Conservation (phyloP, 2,113 vertebrate genomes). For the Psammodynastes pulverulentus region DNA sequence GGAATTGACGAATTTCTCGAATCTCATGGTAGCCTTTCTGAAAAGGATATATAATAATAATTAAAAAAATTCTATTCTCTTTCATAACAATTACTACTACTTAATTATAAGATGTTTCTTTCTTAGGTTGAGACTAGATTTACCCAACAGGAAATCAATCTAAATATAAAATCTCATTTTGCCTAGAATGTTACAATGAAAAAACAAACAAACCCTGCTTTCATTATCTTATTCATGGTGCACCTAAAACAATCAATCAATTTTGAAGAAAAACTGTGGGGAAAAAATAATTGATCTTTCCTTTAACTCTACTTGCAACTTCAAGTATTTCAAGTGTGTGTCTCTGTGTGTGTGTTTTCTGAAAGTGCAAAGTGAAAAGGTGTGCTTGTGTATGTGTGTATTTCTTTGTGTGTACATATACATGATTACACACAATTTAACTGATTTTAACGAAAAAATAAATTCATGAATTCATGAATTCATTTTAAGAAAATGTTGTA, state of each 20-base stretch:
- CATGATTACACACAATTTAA: neutral
- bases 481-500: neutral
- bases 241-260: neutral
- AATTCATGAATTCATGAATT: neutral
- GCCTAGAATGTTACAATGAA: neutral
- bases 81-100: neutral
- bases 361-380: neutral
- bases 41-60: constrained; percentile 45
- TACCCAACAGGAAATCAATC: neutral
- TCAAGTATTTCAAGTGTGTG: rapidly evolving
- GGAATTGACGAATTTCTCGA: constrained; percentile 95
- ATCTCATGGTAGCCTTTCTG: constrained; percentile 99
- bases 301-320: rapidly evolving
- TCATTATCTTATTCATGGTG: neutral
- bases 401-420: neutral
- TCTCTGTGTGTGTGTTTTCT: rapidly evolving
- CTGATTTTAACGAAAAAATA: neutral
- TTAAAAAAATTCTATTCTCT: constrained; percentile 46
- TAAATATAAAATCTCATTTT: neutral
- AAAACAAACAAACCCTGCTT: neutral
- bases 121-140: neutral
- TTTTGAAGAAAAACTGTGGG: neutral
- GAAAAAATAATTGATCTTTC: neutral
- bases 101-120: rapidly evolving
- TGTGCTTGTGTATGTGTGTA: neutral